phyloP scores from a whole-genome alignment of 2,113 vertebrate species.

The Deroptyus accipitrinus region DNA sequence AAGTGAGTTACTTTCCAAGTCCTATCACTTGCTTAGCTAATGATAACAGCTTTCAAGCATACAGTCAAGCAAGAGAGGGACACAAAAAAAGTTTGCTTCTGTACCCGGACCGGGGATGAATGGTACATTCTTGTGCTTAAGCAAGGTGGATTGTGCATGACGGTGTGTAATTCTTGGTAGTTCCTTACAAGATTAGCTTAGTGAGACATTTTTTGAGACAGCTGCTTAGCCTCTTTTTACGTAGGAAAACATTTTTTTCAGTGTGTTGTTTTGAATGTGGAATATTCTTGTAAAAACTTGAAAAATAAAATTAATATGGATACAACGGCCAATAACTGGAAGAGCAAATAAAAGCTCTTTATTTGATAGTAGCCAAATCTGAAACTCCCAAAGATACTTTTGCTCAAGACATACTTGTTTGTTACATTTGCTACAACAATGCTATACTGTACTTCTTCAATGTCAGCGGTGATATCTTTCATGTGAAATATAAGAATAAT shows the following conservation, averaged over 20 bases:
- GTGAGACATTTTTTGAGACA: neutral
- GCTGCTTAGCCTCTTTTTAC: neutral
- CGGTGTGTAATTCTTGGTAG: neutral
- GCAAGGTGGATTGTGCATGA: neutral
- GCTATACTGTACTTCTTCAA: neutral
- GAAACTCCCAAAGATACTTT: neutral
- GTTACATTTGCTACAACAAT: neutral
- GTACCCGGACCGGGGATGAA: neutral
- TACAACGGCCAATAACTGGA: neutral
- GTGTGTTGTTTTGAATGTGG: neutral
- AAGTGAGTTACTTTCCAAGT: constrained; percentile 29
- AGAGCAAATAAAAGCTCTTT: neutral
- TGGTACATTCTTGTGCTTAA: neutral
- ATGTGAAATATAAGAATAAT: neutral
- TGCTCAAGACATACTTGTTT: neutral
- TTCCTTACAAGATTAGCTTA: neutral
- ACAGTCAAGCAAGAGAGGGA: neutral
- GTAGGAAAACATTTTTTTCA: neutral
- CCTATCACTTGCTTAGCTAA: neutral
- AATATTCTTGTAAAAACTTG: neutral
- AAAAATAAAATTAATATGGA: neutral
- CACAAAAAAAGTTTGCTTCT: neutral
- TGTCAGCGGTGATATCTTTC: neutral
- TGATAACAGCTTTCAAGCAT: neutral
- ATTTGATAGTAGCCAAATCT: neutral